Percentiles rank a stretch among this genome's conserved stretches.
Evolutionary conservation across 2,797 vertebrate genomes (phyloP).

Genomic region (Myotis vivesi): DNA sequence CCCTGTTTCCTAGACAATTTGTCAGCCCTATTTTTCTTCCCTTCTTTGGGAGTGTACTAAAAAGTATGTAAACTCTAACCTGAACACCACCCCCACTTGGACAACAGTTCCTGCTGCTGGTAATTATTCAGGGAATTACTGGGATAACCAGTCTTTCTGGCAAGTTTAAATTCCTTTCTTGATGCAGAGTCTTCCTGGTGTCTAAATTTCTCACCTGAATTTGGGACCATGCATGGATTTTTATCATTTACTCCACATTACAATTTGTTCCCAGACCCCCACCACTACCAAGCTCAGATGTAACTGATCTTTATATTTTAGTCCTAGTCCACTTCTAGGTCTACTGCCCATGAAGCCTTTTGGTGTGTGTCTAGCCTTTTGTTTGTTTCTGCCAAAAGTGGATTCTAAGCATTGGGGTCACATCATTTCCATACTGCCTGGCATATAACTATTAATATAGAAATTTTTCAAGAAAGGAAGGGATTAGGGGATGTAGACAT

Average conservation of each 20-base stretch:
- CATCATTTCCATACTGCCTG: neutral
- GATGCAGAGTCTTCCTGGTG: neutral
- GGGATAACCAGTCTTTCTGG: neutral
- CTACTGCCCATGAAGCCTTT: neutral
- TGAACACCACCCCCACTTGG: neutral
- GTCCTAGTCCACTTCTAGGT: neutral
- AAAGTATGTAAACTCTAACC: neutral
- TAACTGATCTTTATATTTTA: constrained; percentile 3
- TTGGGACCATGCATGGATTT: neutral
- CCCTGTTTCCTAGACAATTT: neutral
- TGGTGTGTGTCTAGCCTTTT: neutral
- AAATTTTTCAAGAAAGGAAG: neutral
- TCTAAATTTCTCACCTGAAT: neutral
- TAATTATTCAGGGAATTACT: neutral
- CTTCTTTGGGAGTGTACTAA: neutral
- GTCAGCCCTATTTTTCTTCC: neutral
- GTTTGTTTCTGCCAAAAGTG: constrained; percentile 12
- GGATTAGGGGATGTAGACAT: neutral
- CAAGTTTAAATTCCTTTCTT: constrained; percentile 25
- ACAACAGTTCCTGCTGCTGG: neutral
- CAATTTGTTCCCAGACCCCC: neutral
- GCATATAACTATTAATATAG: neutral
- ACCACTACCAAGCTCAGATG: neutral
- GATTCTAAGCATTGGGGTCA: neutral
- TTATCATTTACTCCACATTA: neutral